Percentiles rank a stretch among this genome's conserved stretches.
These are phyloP conservation scores for Pachydiplax longipennis DNA, from an alignment of 2,888 invertebrate species.

Conservation along the genomic window DNA sequence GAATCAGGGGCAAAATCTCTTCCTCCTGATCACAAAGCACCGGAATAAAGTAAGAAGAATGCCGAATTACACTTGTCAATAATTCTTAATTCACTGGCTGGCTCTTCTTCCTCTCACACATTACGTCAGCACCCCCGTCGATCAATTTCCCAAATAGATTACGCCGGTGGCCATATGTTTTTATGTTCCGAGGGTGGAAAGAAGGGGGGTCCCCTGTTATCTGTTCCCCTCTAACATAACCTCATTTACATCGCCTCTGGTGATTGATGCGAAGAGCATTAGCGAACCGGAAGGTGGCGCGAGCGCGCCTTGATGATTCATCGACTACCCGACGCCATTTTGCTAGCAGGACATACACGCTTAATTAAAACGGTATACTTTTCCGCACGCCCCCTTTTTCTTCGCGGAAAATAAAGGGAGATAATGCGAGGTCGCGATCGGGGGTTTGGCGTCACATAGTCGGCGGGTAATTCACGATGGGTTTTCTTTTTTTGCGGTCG, in stretches of 20 bases:
- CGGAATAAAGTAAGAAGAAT: no score
- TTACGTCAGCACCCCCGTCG: neutral
- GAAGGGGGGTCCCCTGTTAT: neutral
- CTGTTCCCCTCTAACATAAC: neutral
- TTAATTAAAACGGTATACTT: neutral
- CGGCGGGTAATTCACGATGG: neutral
- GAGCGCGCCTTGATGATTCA: neutral
- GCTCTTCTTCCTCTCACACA: neutral
- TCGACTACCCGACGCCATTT: neutral
- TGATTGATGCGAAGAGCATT: neutral
- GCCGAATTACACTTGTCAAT: no score
- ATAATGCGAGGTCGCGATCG: neutral
- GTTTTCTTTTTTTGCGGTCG: no score
- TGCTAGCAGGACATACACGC: neutral
- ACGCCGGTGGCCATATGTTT: neutral
- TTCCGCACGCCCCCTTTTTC: neutral
- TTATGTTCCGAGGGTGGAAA: neutral
- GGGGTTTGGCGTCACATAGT: neutral
- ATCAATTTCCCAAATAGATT: neutral
- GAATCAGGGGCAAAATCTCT: no score
- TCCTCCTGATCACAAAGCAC: no score
- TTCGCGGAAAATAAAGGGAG: neutral
- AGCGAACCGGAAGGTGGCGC: neutral
- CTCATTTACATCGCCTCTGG: neutral
- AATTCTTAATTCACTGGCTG: no score